Evolutionary conservation across 2,113 vertebrate genomes (phyloP).

Genomic region (Candoia aspera): DNA sequence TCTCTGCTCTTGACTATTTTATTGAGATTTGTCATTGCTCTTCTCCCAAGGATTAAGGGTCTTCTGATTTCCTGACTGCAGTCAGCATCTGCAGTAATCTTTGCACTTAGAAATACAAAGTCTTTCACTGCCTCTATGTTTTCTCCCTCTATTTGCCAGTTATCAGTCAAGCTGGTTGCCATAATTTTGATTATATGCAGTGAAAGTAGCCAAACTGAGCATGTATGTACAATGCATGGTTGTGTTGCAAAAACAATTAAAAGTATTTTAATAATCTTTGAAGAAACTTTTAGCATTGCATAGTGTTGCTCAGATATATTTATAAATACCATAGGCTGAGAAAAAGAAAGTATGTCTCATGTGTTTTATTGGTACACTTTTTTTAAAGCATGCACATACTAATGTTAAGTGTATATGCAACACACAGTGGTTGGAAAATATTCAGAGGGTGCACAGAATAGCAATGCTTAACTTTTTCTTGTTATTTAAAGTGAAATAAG

Average conservation of each 20-base stretch:
- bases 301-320: constrained; percentile 3
- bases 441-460: not conserved
- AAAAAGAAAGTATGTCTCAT: not conserved
- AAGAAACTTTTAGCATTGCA: not conserved
- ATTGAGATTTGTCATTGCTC: too few species aligned
- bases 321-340: not conserved
- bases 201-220: not conserved
- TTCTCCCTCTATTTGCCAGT: too few species aligned
- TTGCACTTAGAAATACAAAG: too few species aligned
- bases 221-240: not conserved
- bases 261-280: not conserved
- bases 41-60: too few species aligned
- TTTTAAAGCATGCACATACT: not conserved
- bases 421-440: not conserved
- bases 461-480: not conserved
- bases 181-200: not conserved
- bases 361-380: not conserved
- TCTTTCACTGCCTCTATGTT: too few species aligned
- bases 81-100: too few species aligned
- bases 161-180: too few species aligned
- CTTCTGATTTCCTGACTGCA: too few species aligned
- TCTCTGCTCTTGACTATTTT: too few species aligned
- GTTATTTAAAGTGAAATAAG: not conserved
- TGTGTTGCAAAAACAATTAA: not conserved
- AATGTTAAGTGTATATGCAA: not conserved